These are phyloP conservation scores for Ctenopoma kingsleyae DNA, from an alignment of 2,797 vertebrate species.

Conservation along the genomic window DNA sequence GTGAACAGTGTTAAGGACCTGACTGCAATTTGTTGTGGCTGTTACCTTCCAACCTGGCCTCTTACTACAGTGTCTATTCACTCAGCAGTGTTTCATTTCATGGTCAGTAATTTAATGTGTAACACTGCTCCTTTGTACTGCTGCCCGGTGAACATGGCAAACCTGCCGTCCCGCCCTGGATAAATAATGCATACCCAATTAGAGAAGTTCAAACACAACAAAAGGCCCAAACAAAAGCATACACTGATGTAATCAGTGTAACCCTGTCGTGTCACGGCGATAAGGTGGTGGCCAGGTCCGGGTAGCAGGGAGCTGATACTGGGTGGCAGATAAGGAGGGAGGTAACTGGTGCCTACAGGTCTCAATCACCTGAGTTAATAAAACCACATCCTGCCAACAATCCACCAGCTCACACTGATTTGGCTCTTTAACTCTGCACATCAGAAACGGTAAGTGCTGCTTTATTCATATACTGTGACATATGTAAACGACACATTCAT, in stretches of 20 bases:
- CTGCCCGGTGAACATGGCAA: constrained; percentile 7
- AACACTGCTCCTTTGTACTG: not conserved
- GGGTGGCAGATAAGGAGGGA: constrained; percentile 50
- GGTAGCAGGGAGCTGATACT: constrained; percentile 33
- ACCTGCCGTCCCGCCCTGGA: constrained; percentile 8
- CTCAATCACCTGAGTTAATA: constrained; percentile 66
- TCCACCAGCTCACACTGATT: not conserved
- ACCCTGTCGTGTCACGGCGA: constrained; percentile 23
- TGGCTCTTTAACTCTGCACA: not conserved
- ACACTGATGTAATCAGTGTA: constrained; percentile 27
- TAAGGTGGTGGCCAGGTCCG: constrained; percentile 28
- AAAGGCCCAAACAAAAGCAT: constrained; percentile 22
- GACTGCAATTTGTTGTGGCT: too few relatives aligned
- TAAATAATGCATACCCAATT: constrained; percentile 36
- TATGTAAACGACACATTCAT: not conserved
- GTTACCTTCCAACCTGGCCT: too few relatives aligned
- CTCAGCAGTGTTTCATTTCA: not conserved
- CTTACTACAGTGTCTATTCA: not conserved
- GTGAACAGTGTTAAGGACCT: too few relatives aligned
- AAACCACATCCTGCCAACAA: constrained; percentile 26
- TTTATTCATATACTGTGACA: not conserved
- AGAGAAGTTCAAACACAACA: constrained; percentile 12
- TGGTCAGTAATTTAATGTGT: not conserved
- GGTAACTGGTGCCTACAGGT: constrained; percentile 26
- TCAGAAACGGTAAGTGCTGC: constrained; percentile 35